A percentile compares a stretch with the other conserved stretches of the same genome.
These are phyloP conservation scores for Pollimyrus isidori DNA, from an alignment of 2,113 vertebrate genomes.

Conservation along the genomic window DNA sequence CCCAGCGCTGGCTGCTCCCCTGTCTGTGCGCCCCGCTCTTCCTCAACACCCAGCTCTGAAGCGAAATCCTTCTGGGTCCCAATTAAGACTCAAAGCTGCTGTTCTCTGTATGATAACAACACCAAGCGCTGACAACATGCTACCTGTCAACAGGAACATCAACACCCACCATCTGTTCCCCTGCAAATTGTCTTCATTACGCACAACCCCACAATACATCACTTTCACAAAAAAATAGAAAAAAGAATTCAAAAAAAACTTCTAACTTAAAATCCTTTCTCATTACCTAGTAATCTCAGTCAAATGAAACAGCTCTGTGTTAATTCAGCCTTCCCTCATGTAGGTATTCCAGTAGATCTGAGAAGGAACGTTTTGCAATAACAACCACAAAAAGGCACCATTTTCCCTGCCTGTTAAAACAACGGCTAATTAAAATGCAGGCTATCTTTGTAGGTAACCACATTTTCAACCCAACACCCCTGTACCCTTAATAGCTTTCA, in stretches of 20 bases:
- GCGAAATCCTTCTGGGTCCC: slow-evolving; percentile 83
- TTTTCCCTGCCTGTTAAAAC: slow-evolving; percentile 33
- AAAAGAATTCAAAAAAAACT: background rate
- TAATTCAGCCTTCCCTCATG: slow-evolving; percentile 8
- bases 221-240: slow-evolving; percentile 42
- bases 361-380: slow-evolving; percentile 22
- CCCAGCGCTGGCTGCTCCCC: slow-evolving; percentile 27
- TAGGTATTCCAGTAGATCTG: slow-evolving; percentile 10
- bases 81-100: slow-evolving; percentile 90
- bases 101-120: slow-evolving; percentile 76
- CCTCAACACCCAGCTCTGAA: slow-evolving; percentile 43
- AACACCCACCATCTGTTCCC: slow-evolving; percentile 83
- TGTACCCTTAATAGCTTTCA: slow-evolving; percentile 40
- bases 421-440: slow-evolving; percentile 45
- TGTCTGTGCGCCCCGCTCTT: slow-evolving; percentile 34
- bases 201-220: slow-evolving; percentile 62
- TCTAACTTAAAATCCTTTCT: slow-evolving; percentile 34
- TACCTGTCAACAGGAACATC: slow-evolving; percentile 89
- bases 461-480: slow-evolving; percentile 42
- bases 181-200: slow-evolving; percentile 73
- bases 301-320: slow-evolving; percentile 49
- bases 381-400: slow-evolving; percentile 15
- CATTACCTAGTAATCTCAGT: slow-evolving; percentile 57
- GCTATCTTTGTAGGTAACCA: slow-evolving; percentile 43
- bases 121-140: slow-evolving; percentile 78